These are phyloP conservation scores for Melanophora roralis DNA, from an alignment of 2,888 invertebrate species.

Conservation along the genomic window DNA sequence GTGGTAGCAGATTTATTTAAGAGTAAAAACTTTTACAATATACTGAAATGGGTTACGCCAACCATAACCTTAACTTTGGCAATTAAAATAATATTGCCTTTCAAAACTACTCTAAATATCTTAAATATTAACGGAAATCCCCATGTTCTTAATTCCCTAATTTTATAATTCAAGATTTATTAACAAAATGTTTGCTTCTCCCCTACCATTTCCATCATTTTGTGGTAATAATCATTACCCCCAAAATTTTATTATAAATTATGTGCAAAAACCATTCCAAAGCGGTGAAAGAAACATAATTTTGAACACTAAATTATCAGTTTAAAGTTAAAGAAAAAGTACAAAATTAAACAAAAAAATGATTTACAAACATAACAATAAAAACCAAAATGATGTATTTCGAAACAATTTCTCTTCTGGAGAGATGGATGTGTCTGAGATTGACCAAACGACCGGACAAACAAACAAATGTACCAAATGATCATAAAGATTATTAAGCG, in stretches of 20 bases:
- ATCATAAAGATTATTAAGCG: not conserved
- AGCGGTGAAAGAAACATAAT: not conserved
- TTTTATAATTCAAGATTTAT: not conserved
- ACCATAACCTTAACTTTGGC: too few species aligned
- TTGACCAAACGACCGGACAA: slow-evolving; percentile 11
- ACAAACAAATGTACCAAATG: not conserved
- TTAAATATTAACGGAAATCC: too few species aligned
- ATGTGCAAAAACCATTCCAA: slow-evolving; percentile 27
- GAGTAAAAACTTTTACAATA: too few species aligned
- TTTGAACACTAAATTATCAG: slow-evolving; percentile 39
- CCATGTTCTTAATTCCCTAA: not conserved
- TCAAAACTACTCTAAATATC: too few species aligned
- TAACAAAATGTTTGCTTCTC: not conserved
- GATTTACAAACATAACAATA: slow-evolving; percentile 14
- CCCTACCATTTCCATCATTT: not conserved
- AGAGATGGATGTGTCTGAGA: not conserved
- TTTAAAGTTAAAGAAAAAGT: slow-evolving; percentile 1
- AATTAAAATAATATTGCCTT: too few species aligned
- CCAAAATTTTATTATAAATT: slow-evolving; percentile 22
- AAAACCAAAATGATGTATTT: slow-evolving; percentile 12
- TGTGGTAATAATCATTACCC: slow-evolving; percentile 7
- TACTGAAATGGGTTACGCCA: too few species aligned
- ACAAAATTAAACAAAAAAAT: not conserved
- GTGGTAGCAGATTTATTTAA: too few species aligned
- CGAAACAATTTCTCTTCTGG: slow-evolving; percentile 1